Evolutionary conservation across 92 coral and sea anemone genomes (phyloP), one percentile per base, ranked within the genome.

Genomic region (Virgularia gustaviana): DNA sequence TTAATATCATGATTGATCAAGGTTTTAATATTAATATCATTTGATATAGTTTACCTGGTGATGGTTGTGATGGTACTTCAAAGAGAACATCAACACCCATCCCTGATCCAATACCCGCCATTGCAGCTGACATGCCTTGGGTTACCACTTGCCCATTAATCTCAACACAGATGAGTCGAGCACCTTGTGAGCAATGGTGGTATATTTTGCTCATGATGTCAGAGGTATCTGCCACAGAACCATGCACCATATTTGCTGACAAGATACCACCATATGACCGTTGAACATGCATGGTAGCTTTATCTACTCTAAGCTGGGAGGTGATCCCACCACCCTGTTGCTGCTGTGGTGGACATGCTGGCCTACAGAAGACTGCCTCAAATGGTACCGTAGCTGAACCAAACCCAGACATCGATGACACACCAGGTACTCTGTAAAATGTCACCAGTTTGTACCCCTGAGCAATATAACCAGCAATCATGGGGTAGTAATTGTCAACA

Each of bases 11-110:
- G n/a, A n/a, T n/a, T n/a, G n/a, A n/a, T n/a, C n/a, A n/a, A n/a
- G n/a, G n/a, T n/a, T n/a, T n/a, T n/a, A n/a, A n/a, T n/a, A n/a
- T n/a, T n/a, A n/a, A n/a, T n/a, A n/a, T n/a, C n/a, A n/a, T n/a
- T n/a, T n/a, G n/a, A n/a, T n/a, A n/a, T n/a, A n/a, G n/a, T n/a
- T n/a, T n/a, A n/a, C n/a, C n/a, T 20, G 88, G 78, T 19, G 57
- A 57, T 22, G 85, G 88, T 24, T 70, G 62, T 34, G 63, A 59
- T 1, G 91, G 91, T 2, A 83, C 29, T 37, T 79, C 75, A 71
- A 87, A 87, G 19, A 87, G 81, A 16, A 87, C 60, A 35, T 87
- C 91, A 10, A 87, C 91, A 56, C 91, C 91, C 61, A 83, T 78
- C 61, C 87, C 90, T 31, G 64, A 61, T 45, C 90, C 71, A 15